These are phyloP conservation scores for Macrobrachium rosenbergii DNA, from an alignment of 1,140 invertebrate species.

Conservation along the genomic window DNA sequence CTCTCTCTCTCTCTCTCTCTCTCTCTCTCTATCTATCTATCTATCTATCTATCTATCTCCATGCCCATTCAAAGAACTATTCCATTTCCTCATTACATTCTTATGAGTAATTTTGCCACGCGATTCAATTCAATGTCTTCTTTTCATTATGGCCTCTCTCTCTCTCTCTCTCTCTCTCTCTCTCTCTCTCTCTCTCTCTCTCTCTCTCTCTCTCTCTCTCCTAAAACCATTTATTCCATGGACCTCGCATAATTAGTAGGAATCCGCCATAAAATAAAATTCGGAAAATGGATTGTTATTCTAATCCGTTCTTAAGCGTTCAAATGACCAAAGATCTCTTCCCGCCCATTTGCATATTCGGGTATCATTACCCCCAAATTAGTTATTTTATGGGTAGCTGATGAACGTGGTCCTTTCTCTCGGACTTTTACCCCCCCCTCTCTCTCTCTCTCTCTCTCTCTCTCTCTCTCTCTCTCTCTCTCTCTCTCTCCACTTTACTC, in stretches of 20 bases:
- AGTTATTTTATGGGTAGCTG: too few species aligned
- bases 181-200: conserved; percentile 17
- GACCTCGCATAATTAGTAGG: too few species aligned
- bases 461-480: conserved; percentile 13
- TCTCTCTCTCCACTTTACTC: not conserved
- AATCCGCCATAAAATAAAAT: too few species aligned
- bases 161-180: conserved; percentile 5
- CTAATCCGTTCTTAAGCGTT: too few species aligned
- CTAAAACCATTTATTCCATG: too few species aligned
- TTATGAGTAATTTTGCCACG: not conserved
- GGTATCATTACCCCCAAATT: too few species aligned
- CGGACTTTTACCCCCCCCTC: too few species aligned
- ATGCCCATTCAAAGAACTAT: not conserved
- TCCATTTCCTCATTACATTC: not conserved
- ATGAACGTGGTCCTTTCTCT: too few species aligned
- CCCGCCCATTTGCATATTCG: too few species aligned
- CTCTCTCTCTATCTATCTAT: not conserved
- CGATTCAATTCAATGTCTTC: not conserved
- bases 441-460: conserved; percentile 17
- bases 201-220: too few species aligned
- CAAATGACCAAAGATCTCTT: too few species aligned
- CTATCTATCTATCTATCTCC: not conserved
- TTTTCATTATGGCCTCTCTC: not conserved
- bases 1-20: not conserved
- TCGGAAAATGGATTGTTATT: too few species aligned